These are phyloP conservation scores for Narcine bancroftii DNA, from an alignment of 2,113 vertebrate species.

Conservation along the genomic window DNA sequence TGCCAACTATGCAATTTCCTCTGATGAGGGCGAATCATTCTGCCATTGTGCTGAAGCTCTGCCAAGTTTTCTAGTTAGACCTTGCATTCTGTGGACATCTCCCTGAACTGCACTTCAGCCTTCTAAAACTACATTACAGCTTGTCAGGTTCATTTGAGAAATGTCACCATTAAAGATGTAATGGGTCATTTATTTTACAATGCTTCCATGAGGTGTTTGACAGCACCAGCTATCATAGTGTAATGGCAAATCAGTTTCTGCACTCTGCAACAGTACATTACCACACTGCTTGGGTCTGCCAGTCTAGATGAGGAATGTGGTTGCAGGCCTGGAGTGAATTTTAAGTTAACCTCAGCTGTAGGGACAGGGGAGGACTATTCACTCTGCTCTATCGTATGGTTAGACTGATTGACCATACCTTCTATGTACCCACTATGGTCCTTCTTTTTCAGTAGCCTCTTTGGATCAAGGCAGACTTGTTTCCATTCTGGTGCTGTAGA, in stretches of 20 bases:
- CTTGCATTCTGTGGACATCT: not conserved
- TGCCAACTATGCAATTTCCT: not conserved
- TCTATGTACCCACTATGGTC: not conserved
- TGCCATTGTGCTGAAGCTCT: no score
- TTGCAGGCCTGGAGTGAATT: not conserved
- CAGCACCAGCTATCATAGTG: conserved; percentile 17
- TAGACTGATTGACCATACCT: not conserved
- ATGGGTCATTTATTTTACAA: conserved; percentile 32
- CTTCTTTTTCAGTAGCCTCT: no score
- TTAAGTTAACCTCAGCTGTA: no score
- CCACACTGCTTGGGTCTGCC: not conserved
- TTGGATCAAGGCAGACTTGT: no score
- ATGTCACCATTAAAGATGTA: conserved; percentile 22
- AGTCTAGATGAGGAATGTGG: not conserved
- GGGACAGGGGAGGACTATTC: not conserved
- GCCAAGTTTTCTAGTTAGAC: not conserved
- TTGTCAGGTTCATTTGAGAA: conserved; percentile 5
- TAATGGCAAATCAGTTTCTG: not conserved
- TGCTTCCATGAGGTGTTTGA: conserved; percentile 6
- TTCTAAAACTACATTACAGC: conserved; percentile 10
- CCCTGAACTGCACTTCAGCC: not conserved
- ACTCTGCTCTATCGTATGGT: not conserved
- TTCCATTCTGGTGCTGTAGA: no score
- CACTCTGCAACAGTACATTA: not conserved
- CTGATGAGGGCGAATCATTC: not conserved